Conservation (phyloP, 2,113 vertebrate genomes). For the Abramis brama region DNA sequence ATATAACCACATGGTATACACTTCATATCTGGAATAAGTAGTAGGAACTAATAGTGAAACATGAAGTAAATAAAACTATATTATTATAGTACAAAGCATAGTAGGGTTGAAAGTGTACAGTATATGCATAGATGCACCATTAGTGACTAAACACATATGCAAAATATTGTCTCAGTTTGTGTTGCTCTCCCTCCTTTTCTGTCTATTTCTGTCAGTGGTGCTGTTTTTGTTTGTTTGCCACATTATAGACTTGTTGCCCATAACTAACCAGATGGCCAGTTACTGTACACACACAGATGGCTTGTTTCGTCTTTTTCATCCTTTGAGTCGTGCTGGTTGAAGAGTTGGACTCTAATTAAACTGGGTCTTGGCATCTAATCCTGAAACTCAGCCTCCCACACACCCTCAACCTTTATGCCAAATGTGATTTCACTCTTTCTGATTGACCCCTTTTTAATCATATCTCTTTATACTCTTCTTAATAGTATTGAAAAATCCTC, state of each 20-base stretch:
- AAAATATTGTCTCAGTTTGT: slow-evolving; percentile 13
- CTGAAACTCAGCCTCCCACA: not conserved
- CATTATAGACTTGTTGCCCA: slow-evolving; percentile 41
- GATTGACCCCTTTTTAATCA: not conserved
- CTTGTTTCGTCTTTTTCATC: slow-evolving; percentile 40
- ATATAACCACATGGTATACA: not conserved
- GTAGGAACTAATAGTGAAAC: not conserved
- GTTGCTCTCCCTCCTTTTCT: not conserved
- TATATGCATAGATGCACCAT: not conserved
- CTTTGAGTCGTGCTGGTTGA: slow-evolving; percentile 39
- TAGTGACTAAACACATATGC: not conserved
- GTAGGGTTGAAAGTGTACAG: not conserved
- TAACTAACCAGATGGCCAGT: slow-evolving; percentile 54
- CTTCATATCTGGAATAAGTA: not conserved
- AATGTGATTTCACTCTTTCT: slow-evolving; percentile 5
- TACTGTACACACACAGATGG: slow-evolving; percentile 53
- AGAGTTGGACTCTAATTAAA: slow-evolving; percentile 47
- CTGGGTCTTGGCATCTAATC: slow-evolving; percentile 31
- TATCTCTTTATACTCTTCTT: not conserved
- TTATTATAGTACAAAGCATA: not conserved
- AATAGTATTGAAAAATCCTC: not conserved
- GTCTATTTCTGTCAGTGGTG: slow-evolving; percentile 5
- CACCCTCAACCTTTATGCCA: slow-evolving; percentile 1
- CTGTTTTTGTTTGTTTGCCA: slow-evolving; percentile 49
- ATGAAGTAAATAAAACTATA: not conserved